A percentile compares a stretch with the other conserved stretches of the same genome.
phyloP scores from a whole-genome alignment of 2,797 vertebrate species.

The Hippoglossus hippoglossus region DNA sequence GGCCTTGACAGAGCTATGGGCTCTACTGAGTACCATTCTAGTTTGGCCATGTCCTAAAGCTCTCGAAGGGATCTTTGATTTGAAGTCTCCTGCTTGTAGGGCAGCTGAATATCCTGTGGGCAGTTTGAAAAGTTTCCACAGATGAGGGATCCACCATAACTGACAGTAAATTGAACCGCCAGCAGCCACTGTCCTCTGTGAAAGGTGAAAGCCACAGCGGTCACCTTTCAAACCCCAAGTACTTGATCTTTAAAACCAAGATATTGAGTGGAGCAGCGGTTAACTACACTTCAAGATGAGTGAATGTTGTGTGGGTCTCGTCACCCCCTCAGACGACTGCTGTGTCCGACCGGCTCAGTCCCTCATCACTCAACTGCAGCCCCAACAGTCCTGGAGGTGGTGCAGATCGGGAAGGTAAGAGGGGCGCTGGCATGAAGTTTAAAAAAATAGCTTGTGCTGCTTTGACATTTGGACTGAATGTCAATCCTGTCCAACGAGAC shows the following conservation, averaged over 20 bases:
- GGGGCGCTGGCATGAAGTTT: conserved; percentile 17
- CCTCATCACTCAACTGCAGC: conserved; percentile 49
- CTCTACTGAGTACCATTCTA: too few species aligned
- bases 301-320: neutral
- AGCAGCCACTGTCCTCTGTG: neutral
- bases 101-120: too few species aligned
- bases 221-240: neutral
- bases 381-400: conserved; percentile 37
- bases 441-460: conserved; percentile 51
- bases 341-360: conserved; percentile 48
- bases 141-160: too few species aligned
- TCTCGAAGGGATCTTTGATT: too few species aligned
- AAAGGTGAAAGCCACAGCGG: conserved; percentile 15
- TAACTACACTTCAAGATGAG: conserved; percentile 18
- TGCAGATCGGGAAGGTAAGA: conserved; percentile 46
- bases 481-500: conserved; percentile 56
- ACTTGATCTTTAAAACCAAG: neutral
- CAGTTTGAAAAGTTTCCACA: too few species aligned
- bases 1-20: too few species aligned
- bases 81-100: too few species aligned
- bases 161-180: too few species aligned
- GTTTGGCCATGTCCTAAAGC: too few species aligned
- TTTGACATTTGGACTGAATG: conserved; percentile 80
- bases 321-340: conserved; percentile 30
- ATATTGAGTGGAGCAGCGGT: neutral